phyloP scores from a whole-genome alignment of 2,888 invertebrate species.

The Heliconius sara region DNA sequence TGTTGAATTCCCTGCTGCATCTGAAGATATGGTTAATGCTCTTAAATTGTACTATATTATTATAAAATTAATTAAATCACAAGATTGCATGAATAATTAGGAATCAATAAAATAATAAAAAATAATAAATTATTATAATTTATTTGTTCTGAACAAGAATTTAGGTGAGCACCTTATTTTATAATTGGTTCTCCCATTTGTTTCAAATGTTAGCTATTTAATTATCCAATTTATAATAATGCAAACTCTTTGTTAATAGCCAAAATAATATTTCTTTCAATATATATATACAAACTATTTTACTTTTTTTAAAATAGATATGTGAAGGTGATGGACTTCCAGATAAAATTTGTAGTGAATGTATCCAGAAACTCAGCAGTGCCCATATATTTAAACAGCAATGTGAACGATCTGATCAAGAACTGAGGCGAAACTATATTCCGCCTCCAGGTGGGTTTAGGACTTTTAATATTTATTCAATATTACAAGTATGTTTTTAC shows the following conservation, averaged over 20 bases:
- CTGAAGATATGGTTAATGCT: too few species aligned
- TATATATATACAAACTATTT: background rate
- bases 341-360: slow-evolving; percentile 80
- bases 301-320: slow-evolving; percentile 57
- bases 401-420: slow-evolving; percentile 78
- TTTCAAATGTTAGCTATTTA: too few species aligned
- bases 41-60: too few species aligned
- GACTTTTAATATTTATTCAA: background rate
- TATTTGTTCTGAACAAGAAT: background rate
- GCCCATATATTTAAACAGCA: slow-evolving; percentile 82
- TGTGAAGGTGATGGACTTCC: slow-evolving; percentile 80
- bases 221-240: too few species aligned
- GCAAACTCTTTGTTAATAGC: too few species aligned
- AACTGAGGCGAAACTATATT: slow-evolving; percentile 76
- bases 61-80: too few species aligned
- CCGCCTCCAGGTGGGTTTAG: slow-evolving; percentile 70
- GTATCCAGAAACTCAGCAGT: slow-evolving; percentile 79
- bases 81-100: too few species aligned
- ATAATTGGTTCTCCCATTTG: too few species aligned
- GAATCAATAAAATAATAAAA: too few species aligned
- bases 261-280: background rate
- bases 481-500: background rate
- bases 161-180: background rate
- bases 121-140: background rate
- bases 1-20: background rate